Evolutionary conservation across 2,888 invertebrate species (phyloP).

Genomic region (Machimus atricapillus): DNA sequence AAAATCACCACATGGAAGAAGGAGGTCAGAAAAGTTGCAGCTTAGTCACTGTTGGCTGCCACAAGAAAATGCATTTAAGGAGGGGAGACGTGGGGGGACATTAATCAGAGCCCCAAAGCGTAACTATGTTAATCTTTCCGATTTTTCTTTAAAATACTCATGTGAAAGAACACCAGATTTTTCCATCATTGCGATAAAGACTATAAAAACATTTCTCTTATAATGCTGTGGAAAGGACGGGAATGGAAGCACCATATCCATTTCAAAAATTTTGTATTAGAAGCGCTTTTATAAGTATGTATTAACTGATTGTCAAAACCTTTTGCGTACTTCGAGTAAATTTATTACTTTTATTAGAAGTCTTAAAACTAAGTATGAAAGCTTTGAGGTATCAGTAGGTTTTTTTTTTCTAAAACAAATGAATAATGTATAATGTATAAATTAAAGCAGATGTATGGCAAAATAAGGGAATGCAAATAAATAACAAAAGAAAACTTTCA

Average conservation of each 20-base stretch:
- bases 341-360: too few species aligned
- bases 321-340: too few species aligned
- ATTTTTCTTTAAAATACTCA: not conserved
- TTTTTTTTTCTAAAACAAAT: too few species aligned
- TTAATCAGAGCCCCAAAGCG: not conserved
- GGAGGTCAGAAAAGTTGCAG: not conserved
- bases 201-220: not conserved
- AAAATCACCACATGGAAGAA: not conserved
- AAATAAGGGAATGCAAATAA: too few species aligned
- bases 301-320: too few species aligned
- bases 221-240: not conserved
- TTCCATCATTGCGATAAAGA: not conserved
- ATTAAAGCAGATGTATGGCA: too few species aligned
- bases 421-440: too few species aligned
- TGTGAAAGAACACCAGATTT: not conserved
- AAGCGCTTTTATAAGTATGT: too few species aligned
- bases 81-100: not conserved
- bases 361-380: too few species aligned
- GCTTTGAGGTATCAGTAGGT: too few species aligned
- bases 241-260: not conserved
- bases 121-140: not conserved
- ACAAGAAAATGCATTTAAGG: not conserved
- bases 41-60: not conserved
- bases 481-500: too few species aligned
- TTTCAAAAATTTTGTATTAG: too few species aligned